A percentile compares a stretch with the other conserved stretches of the same genome.
Evolutionary conservation across 2,797 vertebrate species (phyloP).

Genomic region (Phrynocephalus forsythii): DNA sequence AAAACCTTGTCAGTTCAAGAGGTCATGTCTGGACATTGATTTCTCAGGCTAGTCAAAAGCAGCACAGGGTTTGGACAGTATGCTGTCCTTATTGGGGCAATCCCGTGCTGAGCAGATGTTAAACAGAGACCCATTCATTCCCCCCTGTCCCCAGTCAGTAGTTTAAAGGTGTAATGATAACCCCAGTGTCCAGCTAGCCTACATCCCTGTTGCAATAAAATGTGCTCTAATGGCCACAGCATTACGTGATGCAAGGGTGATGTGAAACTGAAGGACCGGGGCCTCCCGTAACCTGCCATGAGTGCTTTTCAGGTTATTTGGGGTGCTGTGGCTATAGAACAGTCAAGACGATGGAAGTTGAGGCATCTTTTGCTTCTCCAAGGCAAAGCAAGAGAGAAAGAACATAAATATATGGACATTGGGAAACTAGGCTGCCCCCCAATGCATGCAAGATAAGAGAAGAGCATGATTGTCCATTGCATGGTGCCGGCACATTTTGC

Average conservation of each 20-base stretch:
- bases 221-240: slow-evolving; percentile 28
- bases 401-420: not conserved
- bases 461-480: slow-evolving; percentile 41
- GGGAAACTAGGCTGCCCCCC: not conserved
- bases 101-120: slow-evolving; percentile 37
- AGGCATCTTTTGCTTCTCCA: not conserved
- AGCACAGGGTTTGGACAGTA: not conserved
- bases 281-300: not conserved
- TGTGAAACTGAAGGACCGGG: not conserved
- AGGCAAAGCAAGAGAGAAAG: not conserved
- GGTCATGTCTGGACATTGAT: slow-evolving; percentile 18
- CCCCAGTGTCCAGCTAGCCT: slow-evolving; percentile 26
- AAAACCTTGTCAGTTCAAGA: slow-evolving; percentile 20
- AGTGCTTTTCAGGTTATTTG: not conserved
- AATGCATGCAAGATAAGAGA: slow-evolving; percentile 18
- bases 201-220: slow-evolving; percentile 36
- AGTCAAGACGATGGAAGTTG: not conserved
- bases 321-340: not conserved
- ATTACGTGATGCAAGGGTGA: slow-evolving; percentile 19
- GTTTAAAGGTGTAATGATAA: slow-evolving; percentile 47
- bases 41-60: slow-evolving; percentile 18
- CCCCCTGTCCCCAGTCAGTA: slow-evolving; percentile 10
- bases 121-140: slow-evolving; percentile 47
- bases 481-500: slow-evolving; percentile 47
- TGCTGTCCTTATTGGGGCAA: slow-evolving; percentile 11